phyloP scores from a whole-genome alignment of 2,113 vertebrate genomes.

The Entosphenus tridentatus region DNA sequence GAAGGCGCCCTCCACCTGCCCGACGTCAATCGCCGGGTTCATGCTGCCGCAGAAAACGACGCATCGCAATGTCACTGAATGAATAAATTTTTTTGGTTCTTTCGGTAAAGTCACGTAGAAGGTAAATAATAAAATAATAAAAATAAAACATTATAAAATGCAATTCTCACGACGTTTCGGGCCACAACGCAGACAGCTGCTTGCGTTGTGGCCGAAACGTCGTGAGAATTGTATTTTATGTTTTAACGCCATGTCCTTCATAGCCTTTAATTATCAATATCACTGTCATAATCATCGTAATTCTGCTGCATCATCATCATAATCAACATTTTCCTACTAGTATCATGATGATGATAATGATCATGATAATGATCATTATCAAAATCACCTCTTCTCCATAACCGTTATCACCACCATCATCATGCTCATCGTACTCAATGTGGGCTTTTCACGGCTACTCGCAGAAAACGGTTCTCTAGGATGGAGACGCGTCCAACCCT shows the following conservation, averaged over 20 bases:
- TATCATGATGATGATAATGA: constrained; percentile 1
- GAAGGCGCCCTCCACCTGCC: constrained; percentile 10
- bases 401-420: not conserved
- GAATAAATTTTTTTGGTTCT: no score
- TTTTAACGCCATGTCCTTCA: no score
- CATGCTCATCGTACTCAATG: not conserved
- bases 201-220: no score
- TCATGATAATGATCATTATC: no score
- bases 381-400: not conserved
- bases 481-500: no score
- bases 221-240: no score
- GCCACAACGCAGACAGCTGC: no score
- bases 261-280: not conserved
- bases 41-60: constrained; percentile 6
- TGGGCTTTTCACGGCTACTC: not conserved
- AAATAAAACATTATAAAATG: no score
- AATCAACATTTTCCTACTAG: not conserved
- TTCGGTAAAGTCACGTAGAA: no score
- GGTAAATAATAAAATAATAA: no score
- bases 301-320: not conserved
- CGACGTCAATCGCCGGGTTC: constrained; percentile 10
- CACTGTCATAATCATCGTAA: not conserved
- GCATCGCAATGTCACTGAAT: not conserved
- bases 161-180: no score
- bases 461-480: no score